Percentiles rank a stretch among this genome's conserved stretches.
phyloP scores from a whole-genome alignment of 2,888 invertebrate species.

The Netelia virgata region DNA sequence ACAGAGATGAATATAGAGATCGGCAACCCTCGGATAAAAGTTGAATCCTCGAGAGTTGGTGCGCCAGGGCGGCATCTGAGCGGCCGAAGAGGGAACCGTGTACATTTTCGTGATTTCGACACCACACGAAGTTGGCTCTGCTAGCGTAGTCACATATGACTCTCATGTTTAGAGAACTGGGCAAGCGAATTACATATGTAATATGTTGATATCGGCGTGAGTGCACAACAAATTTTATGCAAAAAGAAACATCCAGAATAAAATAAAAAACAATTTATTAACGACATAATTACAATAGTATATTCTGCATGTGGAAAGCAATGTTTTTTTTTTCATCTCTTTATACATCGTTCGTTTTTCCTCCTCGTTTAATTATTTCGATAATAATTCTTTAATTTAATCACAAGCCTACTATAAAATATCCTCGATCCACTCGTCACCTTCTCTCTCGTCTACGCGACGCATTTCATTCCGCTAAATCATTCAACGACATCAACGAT shows the following conservation, averaged over 20 bases:
- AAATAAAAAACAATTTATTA: constrained; percentile 84
- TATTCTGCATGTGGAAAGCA: constrained; percentile 82
- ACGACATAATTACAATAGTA: constrained; percentile 83
- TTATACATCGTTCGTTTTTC: constrained; percentile 76
- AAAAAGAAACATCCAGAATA: constrained; percentile 66
- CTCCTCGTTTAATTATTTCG: constrained; percentile 73
- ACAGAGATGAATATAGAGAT: too few relatives aligned
- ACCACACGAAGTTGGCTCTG: too few relatives aligned
- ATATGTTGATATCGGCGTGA: too few relatives aligned
- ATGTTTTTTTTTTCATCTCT: constrained; percentile 75
- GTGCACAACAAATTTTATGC: too few relatives aligned
- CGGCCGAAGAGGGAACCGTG: too few relatives aligned
- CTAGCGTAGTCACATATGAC: too few relatives aligned
- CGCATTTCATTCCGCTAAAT: constrained; percentile 58
- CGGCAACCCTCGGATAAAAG: too few relatives aligned
- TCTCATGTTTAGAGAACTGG: too few relatives aligned
- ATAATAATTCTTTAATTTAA: constrained; percentile 78
- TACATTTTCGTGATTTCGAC: too few relatives aligned
- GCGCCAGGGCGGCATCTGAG: too few relatives aligned
- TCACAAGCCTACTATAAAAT: constrained; percentile 81
- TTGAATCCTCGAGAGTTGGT: too few relatives aligned
- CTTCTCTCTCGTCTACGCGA: constrained; percentile 70
- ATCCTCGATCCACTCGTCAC: constrained; percentile 76
- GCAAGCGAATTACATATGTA: too few relatives aligned
- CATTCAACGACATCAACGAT: constrained; percentile 54